phyloP scores from a whole-genome alignment of 37 sponge, comb jelly and placozoan species.

The Corticium candelabrum region DNA sequence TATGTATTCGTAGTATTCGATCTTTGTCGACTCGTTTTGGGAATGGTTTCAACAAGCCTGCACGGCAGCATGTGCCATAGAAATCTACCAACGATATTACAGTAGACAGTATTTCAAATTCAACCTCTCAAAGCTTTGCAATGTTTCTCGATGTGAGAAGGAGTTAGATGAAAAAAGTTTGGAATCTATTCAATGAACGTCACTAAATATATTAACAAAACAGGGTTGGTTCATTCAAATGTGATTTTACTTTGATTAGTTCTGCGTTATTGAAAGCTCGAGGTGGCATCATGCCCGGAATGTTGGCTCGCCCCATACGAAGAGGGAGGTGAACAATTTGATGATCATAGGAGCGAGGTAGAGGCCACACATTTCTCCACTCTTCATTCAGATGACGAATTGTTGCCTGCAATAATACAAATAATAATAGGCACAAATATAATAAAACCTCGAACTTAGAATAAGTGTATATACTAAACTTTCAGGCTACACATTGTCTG shows the following conservation, averaged over 20 bases:
- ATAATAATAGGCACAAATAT: no score
- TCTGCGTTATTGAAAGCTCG: constrained; percentile 53
- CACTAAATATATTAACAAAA: no score
- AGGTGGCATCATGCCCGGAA: constrained; percentile 43
- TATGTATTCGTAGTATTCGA: background rate
- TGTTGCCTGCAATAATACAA: no score
- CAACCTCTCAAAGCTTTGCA: constrained; percentile 69
- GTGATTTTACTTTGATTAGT: constrained; percentile 48
- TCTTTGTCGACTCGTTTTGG: no score
- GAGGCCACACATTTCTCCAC: constrained; percentile 38
- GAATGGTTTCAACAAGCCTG: background rate
- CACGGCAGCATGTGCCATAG: no score
- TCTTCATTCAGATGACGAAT: constrained; percentile 1
- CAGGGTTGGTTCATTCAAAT: background rate
- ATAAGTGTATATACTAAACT: no score
- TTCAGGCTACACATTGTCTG: no score
- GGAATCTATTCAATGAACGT: constrained; percentile 49
- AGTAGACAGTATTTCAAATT: no score
- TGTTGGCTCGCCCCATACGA: constrained; percentile 57
- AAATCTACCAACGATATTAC: no score
- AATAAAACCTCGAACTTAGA: no score
- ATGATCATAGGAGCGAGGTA: constrained; percentile 60
- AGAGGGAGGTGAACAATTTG: constrained; percentile 66
- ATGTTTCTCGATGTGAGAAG: constrained; percentile 72
- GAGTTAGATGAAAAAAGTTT: constrained; percentile 91